Evolutionary conservation across 2,888 invertebrate species (phyloP), one percentile per base, ranked within the genome.

Genomic region (Pomacea canaliculata): DNA sequence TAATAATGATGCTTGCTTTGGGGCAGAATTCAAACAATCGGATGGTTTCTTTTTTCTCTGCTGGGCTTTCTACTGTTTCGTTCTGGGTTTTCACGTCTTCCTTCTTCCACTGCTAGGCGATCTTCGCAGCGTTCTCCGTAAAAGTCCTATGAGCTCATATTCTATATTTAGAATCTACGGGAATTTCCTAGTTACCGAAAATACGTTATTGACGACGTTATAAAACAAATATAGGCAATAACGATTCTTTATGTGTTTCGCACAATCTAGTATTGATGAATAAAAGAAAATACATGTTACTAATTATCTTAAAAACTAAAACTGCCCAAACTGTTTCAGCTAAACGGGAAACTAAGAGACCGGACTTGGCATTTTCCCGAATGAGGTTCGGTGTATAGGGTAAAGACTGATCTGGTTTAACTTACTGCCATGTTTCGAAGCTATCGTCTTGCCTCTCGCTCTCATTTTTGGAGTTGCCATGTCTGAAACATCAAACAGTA

Each of bases 121-220:
- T 19, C 8, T 18, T 19, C 19, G 59, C n/a, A 46, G n/a, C n/a
- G 46, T 46, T 74, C 59, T 69, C 69, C 46, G 66, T 46, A 51
- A 56, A 16, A 23, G 27, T 60, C 66, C 68, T 19, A 48, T 56
- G 62, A 48, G 8, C 68, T 74, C 69, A 74, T 74, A 49, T n/a
- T 69, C 74, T 74, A 74, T 46, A 74, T 62, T 23, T 74, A 74
- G 74, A 60, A 27, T 37, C 46, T 48, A 56, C 71, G 76, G 76
- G 71, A 76, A 76, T 71, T 76, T 67, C 76, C 66, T 71, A 23
- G 68, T 48, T 48, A 16, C 59, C 59, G 27, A 46, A 56, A 59
- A 46, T 63, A 63, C 27, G 63, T 63, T 63, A 8, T 27, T 63
- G 27, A 63, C 19, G 19, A 63, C 19, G 10, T 18, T 63, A 18